Evolutionary conservation across 1,140 invertebrate genomes (phyloP).

Genomic region (Tetramorium parvispinum): DNA sequence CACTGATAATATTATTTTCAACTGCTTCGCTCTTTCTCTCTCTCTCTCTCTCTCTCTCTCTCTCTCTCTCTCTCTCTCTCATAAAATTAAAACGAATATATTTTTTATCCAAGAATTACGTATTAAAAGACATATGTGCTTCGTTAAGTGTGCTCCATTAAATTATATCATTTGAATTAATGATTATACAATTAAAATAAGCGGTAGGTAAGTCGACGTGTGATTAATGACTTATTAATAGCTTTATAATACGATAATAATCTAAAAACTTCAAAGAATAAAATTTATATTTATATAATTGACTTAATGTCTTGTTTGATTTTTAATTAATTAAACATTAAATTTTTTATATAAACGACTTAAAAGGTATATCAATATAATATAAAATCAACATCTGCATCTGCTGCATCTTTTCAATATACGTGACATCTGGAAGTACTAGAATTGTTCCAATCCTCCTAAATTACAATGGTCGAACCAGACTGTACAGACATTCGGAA

Average conservation of each 20-base stretch:
- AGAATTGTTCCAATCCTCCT: background rate
- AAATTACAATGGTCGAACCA: background rate
- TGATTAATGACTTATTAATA: background rate
- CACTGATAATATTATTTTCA: background rate
- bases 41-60: too few species aligned
- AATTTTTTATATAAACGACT: background rate
- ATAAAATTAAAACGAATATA: background rate
- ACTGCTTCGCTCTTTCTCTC: background rate
- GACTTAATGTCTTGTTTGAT: too few species aligned
- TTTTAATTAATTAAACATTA: background rate
- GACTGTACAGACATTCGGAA: background rate
- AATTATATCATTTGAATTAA: background rate
- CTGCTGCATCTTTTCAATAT: background rate
- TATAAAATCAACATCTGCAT: background rate
- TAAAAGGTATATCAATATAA: background rate
- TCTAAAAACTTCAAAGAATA: background rate
- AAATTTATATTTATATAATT: background rate
- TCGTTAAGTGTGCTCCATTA: background rate
- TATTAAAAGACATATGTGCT: background rate
- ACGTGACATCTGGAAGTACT: background rate
- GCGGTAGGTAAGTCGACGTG: slow-evolving; percentile 18
- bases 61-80: too few species aligned
- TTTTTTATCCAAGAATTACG: background rate
- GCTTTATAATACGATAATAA: background rate
- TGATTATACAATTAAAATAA: slow-evolving; percentile 23